phyloP scores from a whole-genome alignment of 2,888 invertebrate genomes.

The Chesias legatella region DNA sequence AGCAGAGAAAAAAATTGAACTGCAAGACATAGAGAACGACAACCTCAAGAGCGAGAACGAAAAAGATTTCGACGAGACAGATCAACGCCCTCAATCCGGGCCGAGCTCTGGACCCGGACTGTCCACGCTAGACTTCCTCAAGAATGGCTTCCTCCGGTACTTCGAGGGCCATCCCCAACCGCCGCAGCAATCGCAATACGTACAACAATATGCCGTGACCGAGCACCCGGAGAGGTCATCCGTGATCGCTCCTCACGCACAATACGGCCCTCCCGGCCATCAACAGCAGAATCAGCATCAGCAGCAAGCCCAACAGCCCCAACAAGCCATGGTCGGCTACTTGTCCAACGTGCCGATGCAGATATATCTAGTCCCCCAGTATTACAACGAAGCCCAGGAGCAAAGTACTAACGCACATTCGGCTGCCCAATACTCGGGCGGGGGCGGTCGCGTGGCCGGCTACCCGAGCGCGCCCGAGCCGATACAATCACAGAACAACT shows the following conservation, averaged over 20 bases:
- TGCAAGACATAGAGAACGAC: conserved; percentile 88
- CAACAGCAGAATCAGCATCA: conserved; percentile 7
- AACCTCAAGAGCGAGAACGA: conserved; percentile 82
- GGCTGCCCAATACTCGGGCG: conserved; percentile 44
- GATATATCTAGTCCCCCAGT: conserved; percentile 70
- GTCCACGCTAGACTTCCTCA: conserved; percentile 56
- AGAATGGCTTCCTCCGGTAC: conserved; percentile 54
- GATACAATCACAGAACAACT: conserved; percentile 53
- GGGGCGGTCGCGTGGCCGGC: conserved; percentile 32
- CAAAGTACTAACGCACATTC: conserved; percentile 36
- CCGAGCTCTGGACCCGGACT: conserved; percentile 34
- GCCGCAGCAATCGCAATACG: conserved; percentile 52
- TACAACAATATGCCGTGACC: conserved; percentile 69
- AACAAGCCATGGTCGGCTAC: conserved; percentile 67
- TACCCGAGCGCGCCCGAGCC: conserved; percentile 49
- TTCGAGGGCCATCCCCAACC: conserved; percentile 46
- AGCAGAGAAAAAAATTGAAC: conserved; percentile 83
- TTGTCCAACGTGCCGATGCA: conserved; percentile 71
- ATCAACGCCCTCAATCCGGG: conserved; percentile 37
- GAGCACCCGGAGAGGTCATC: conserved; percentile 55
- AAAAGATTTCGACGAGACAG: conserved; percentile 48
- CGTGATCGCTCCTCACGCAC: conserved; percentile 34
- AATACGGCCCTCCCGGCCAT: conserved; percentile 36
- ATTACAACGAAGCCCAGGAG: conserved; percentile 51
- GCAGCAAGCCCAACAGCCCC: conserved; percentile 27